A percentile compares a stretch with the other conserved stretches of the same genome.
Conservation (phyloP, 2,113 vertebrate species). For the Solea senegalensis region DNA sequence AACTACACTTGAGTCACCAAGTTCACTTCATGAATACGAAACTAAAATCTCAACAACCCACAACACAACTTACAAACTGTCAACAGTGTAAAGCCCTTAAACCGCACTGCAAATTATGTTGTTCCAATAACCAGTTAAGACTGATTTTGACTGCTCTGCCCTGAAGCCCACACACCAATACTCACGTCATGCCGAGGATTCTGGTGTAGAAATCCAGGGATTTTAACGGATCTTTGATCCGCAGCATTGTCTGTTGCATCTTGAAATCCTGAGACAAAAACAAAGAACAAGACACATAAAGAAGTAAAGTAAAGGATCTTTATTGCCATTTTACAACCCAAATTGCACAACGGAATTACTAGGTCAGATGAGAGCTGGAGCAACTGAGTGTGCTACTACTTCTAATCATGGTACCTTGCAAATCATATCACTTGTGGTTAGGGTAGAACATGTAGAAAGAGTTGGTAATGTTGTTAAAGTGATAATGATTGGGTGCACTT, state of each 20-base stretch:
- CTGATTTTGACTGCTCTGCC: not conserved
- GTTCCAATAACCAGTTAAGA: not conserved
- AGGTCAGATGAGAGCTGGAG: too few species aligned
- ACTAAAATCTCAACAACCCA: too few species aligned
- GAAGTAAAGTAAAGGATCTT: too few species aligned
- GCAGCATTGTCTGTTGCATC: conserved; percentile 97
- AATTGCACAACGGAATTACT: too few species aligned
- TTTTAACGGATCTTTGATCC: conserved; percentile 95
- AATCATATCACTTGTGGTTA: too few species aligned
- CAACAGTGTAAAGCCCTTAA: not conserved
- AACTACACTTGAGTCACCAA: not conserved
- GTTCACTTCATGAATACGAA: not conserved
- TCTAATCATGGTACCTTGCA: too few species aligned
- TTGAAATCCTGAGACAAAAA: conserved; percentile 87
- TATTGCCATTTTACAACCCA: too few species aligned
- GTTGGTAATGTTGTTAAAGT: too few species aligned
- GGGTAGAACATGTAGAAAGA: too few species aligned
- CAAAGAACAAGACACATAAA: not conserved
- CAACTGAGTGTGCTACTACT: too few species aligned
- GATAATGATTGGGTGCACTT: too few species aligned
- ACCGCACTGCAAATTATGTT: not conserved
- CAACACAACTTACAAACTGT: too few species aligned
- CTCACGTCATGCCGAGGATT: conserved; percentile 98
- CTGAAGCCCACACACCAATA: not conserved
- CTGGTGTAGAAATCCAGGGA: conserved; percentile 98